Evolutionary conservation across 2,113 vertebrate species (phyloP).

Genomic region (Potamarius usumacintae): DNA sequence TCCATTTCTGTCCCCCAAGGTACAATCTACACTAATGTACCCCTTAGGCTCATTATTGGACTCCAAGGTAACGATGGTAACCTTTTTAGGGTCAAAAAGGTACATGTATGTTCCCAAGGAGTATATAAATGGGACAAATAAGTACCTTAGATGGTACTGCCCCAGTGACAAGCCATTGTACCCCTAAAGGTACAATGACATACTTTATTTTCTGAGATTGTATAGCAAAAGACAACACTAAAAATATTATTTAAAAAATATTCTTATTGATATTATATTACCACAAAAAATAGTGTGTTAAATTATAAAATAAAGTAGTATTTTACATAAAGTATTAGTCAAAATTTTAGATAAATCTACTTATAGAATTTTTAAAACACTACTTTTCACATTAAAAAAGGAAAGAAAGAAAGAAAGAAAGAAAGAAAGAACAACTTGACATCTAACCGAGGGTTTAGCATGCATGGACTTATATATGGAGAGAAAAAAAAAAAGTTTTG

Average conservation of each 20-base stretch:
- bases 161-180: too few species aligned
- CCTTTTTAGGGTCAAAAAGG: too few species aligned
- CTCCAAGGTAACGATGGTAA: too few species aligned
- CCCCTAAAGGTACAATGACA: too few species aligned
- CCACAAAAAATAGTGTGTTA: neutral
- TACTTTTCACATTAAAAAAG: neutral
- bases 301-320: neutral
- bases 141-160: too few species aligned
- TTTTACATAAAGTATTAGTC: neutral
- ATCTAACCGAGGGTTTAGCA: neutral
- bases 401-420: neutral
- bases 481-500: neutral
- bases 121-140: too few species aligned
- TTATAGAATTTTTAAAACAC: neutral
- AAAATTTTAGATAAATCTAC: neutral
- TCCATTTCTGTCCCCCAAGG: too few species aligned
- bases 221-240: neutral
- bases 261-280: neutral
- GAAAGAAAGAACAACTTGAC: neutral
- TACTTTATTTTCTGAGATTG: too few species aligned
- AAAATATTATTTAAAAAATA: neutral
- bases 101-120: too few species aligned
- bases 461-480: neutral
- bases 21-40: too few species aligned
- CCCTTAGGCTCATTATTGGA: too few species aligned